Base-by-base conservation (phyloP, 1,140 invertebrate species). In the Homalodisca vitripennis region DNA sequence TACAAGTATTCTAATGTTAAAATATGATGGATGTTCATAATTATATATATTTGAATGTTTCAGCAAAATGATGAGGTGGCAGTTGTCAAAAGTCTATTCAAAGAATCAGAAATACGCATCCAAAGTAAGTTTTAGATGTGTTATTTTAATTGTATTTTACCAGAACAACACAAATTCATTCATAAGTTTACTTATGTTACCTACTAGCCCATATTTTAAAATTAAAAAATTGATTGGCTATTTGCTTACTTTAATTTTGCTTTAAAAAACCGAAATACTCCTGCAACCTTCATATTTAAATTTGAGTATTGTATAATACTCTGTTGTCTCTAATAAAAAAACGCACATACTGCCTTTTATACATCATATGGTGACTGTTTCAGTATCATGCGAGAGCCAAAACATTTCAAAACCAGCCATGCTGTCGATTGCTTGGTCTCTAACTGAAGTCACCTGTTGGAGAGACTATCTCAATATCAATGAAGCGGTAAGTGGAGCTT, bases 21-120 rank as follows among this genome's bases (percentile, higher is more conserved):
- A n/a, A n/a, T n/a, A n/a, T n/a, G n/a, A n/a, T n/a, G n/a, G n/a
- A n/a, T n/a, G n/a, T n/a, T n/a, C n/a, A n/a, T n/a, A n/a, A n/a
- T n/a, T n/a, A 62, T 70, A 29, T 66, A 55, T 65, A 53, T 55
- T 66, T 66, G 31, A 71, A 68, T 41, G 20, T 69, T 62, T 24
- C 41, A 62, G 55, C n/a, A 47, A n/a, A 69, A 34, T 34, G 29
- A 30, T 26, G 26, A 47, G 29, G 57, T 69, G 0, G 51, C 30
- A 27, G 57, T 62, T 6, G 31, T 57, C 10, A 69, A 63, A 29
- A 69, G 67, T 46, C 31, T 69, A 17, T 69, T 69, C 48, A 67
- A 67, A 30, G 30, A 55, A 30, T 67, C 66, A 14, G 34, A 57
- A 26, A 63, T 69, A 1, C 20, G 53, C 20, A 69, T 69, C 24